Conservation (phyloP, 2,797 vertebrate genomes). For the Platyrinchus mystaceus region DNA sequence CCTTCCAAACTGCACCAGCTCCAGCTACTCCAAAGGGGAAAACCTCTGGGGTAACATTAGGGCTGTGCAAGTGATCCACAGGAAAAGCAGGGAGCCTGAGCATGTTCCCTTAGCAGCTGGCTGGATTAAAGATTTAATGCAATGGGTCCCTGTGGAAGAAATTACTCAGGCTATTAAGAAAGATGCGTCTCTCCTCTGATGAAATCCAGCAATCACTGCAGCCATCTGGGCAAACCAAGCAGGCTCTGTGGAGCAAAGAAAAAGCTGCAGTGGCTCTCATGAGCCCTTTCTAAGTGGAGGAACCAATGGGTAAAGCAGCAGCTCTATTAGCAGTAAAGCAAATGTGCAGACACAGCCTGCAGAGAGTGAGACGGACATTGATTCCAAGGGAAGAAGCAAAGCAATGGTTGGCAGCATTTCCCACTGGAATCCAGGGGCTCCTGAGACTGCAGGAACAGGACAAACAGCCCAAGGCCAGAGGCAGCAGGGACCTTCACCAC, state of each 20-base stretch:
- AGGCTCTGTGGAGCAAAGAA: not conserved
- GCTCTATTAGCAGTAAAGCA: not conserved
- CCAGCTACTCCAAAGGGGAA: not conserved
- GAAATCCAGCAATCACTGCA: not conserved
- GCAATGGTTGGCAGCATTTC: fast-evolving
- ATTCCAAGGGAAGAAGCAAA: not conserved
- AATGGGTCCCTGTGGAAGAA: conserved; percentile 22
- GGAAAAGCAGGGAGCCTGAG: not conserved
- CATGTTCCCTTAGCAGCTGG: not conserved
- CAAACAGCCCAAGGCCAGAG: not conserved
- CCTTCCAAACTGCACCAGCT: not conserved
- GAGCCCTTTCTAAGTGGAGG: not conserved
- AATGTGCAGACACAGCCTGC: not conserved
- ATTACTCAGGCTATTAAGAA: conserved; percentile 33
- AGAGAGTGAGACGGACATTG: fast-evolving
- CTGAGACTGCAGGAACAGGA: fast-evolving
- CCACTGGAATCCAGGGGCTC: not conserved
- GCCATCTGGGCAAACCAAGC: not conserved
- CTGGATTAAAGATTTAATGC: conserved; percentile 17
- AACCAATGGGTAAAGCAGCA: conserved; percentile 5
- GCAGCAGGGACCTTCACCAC: not conserved
- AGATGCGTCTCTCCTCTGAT: not conserved
- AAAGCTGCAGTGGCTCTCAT: not conserved
- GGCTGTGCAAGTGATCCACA: not conserved
- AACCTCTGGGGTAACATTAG: not conserved